phyloP scores from a whole-genome alignment of 2,888 invertebrate genomes.

The Tillus elongatus region DNA sequence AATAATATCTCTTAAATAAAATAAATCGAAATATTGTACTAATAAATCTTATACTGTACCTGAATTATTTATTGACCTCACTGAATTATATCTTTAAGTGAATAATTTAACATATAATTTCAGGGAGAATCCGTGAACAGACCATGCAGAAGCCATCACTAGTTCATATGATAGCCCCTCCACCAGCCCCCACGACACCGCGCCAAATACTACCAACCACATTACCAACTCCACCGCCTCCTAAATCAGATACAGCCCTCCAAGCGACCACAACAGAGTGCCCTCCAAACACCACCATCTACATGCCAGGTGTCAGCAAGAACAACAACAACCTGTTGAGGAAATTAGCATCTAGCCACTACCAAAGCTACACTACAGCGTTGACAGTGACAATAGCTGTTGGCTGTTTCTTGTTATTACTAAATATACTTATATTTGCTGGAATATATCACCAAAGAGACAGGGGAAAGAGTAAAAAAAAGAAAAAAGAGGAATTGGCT shows the following conservation, averaged over 20 bases:
- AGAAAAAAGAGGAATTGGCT: constrained; percentile 67
- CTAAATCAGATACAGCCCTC: constrained; percentile 44
- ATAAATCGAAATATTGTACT: no score
- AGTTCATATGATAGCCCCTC: constrained; percentile 48
- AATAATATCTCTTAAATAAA: no score
- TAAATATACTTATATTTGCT: constrained; percentile 80
- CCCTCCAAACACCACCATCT: constrained; percentile 53
- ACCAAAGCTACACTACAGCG: constrained; percentile 83
- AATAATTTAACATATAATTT: no score
- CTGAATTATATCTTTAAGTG: no score
- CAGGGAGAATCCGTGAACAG: constrained; percentile 70
- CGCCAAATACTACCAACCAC: constrained; percentile 34
- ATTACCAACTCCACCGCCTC: constrained; percentile 42
- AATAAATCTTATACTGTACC: no score
- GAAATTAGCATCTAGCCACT: constrained; percentile 71
- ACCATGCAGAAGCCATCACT: constrained; percentile 57
- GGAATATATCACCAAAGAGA: constrained; percentile 82
- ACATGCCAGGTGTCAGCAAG: constrained; percentile 35
- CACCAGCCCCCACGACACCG: constrained; percentile 41
- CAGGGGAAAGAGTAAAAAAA: constrained; percentile 47
- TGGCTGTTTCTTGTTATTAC: constrained; percentile 69
- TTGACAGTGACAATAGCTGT: constrained; percentile 81
- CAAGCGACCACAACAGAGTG: constrained; percentile 61
- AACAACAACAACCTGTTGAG: constrained; percentile 64
- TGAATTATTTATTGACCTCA: no score